Conservation (phyloP, 2,888 invertebrate genomes). For the Operophtera brumata region DNA sequence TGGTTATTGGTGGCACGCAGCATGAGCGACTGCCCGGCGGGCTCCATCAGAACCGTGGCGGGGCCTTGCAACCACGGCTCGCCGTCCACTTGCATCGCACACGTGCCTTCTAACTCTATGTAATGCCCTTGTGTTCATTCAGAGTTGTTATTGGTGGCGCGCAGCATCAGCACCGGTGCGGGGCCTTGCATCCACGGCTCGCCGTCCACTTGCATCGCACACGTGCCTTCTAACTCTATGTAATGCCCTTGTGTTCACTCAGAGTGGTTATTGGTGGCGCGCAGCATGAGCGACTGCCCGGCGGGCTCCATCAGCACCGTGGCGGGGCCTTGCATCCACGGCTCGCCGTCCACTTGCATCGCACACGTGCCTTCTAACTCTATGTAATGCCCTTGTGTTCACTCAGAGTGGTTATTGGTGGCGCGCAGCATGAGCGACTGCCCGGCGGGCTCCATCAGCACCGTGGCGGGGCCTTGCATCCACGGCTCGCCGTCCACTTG, state of each 20-base stretch:
- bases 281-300: too few species aligned
- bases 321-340: background rate
- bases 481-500: slow-evolving; percentile 87
- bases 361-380: slow-evolving; percentile 84
- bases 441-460: too few species aligned
- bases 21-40: too few species aligned
- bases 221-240: slow-evolving; percentile 83
- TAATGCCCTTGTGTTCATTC: background rate
- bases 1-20: too few species aligned
- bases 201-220: slow-evolving; percentile 91
- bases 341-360: slow-evolving; percentile 90
- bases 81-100: too few species aligned
- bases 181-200: slow-evolving; percentile 45
- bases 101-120: background rate
- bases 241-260: background rate
- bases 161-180: background rate
- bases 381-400: slow-evolving; percentile 47
- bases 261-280: background rate
- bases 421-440: background rate
- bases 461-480: background rate
- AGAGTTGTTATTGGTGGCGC: background rate
- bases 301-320: background rate
- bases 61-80: too few species aligned
- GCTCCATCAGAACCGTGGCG: too few species aligned
- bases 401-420: background rate